phyloP scores from a whole-genome alignment of 2,797 vertebrate species.

The Leuciscus waleckii region DNA sequence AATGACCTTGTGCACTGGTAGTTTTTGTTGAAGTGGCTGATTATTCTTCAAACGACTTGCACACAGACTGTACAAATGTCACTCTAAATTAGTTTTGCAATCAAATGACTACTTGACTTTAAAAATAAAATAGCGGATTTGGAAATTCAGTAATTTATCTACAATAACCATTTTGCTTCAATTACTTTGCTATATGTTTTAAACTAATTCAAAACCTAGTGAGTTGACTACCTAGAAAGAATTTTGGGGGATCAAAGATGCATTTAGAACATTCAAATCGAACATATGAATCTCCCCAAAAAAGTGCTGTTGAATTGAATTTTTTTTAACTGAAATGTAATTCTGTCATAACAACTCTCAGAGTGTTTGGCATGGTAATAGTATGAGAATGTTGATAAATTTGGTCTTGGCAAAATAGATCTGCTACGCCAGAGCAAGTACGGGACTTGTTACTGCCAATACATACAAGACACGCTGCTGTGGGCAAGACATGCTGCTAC shows the following conservation, averaged over 20 bases:
- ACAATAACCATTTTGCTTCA: neutral
- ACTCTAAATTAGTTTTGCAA: neutral
- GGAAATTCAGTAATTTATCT: neutral
- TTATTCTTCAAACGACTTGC: constrained; percentile 27
- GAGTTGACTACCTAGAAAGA: neutral
- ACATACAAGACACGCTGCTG: too few species aligned
- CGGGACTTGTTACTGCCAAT: too few species aligned
- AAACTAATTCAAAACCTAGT: neutral
- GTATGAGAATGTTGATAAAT: too few species aligned
- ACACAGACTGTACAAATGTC: neutral
- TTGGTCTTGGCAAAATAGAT: too few species aligned
- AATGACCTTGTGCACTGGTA: constrained; percentile 41
- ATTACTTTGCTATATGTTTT: neutral
- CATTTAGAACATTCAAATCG: neutral
- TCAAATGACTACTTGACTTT: neutral
- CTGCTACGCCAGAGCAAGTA: too few species aligned
- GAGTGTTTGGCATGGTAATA: too few species aligned
- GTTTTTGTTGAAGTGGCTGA: constrained; percentile 24
- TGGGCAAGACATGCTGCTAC: too few species aligned
- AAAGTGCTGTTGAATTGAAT: too few species aligned
- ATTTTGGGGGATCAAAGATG: neutral
- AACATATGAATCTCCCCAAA: neutral
- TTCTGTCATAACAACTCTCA: too few species aligned
- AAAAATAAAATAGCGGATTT: neutral
- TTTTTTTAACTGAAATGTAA: too few species aligned